phyloP scores from a whole-genome alignment of 2,113 vertebrate species.

The Australoheros scitulus region DNA sequence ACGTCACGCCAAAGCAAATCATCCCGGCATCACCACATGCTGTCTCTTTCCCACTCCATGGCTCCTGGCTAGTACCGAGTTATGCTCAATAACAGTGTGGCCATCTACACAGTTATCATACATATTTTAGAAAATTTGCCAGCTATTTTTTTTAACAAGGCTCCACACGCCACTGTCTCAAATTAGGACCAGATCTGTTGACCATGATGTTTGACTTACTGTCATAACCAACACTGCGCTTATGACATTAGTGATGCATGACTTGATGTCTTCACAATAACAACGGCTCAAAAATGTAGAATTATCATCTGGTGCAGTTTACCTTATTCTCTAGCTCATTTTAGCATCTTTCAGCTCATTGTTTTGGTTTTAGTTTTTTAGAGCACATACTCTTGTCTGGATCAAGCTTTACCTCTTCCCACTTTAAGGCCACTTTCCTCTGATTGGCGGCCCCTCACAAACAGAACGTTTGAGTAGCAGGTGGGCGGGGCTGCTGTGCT shows the following conservation, averaged over 20 bases:
- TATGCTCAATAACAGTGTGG: slow-evolving; percentile 23
- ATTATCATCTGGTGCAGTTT: not conserved
- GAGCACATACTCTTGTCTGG: not conserved
- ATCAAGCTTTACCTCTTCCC: not conserved
- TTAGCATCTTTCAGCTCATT: not conserved
- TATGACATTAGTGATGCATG: not conserved
- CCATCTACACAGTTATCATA: slow-evolving; percentile 7
- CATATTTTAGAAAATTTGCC: slow-evolving; percentile 9
- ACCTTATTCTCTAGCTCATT: not conserved
- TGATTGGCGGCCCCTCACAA: not conserved
- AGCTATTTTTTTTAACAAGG: slow-evolving; percentile 13
- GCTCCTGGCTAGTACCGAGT: slow-evolving; percentile 32
- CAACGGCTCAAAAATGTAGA: not conserved
- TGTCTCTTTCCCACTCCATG: not conserved
- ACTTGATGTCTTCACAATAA: not conserved
- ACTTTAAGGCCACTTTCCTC: not conserved
- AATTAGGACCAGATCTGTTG: not conserved
- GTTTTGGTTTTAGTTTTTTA: not conserved
- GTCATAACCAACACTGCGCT: not conserved
- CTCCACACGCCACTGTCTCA: not conserved
- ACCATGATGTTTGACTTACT: not conserved
- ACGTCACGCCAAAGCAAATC: slow-evolving; percentile 53
- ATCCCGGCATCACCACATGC: slow-evolving; percentile 45
- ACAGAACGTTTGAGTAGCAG: not conserved
- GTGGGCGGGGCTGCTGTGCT: not conserved